Evolutionary conservation across 2,113 vertebrate species (phyloP), one percentile per base, ranked within the genome.

Genomic region (Anguilla japonica): DNA sequence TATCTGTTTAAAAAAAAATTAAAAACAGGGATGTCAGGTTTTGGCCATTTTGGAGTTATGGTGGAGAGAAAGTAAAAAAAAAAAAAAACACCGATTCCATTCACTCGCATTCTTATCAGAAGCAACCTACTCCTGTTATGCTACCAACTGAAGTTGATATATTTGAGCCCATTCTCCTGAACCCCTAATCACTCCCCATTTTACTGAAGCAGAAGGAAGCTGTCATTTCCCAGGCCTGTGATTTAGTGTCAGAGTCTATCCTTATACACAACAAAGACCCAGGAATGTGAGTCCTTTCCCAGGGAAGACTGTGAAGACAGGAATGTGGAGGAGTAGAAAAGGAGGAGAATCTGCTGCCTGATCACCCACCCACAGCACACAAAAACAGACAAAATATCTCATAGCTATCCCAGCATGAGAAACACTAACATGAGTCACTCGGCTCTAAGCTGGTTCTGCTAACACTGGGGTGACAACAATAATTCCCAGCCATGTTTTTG

Each of bases 261-360:
- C 79, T 80, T 3, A 80, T 80, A 16, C 20, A 41, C 16, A 80
- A 41, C 79, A 80, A 80, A 80, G 40, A 22, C 79, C 20, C 79
- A 41, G 79, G 39, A 80, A 80, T 80, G 79, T 11, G 15, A 80
- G 40, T 9, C 14, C 14, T 7, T 80, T 80, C 41, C 40, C 79
- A 22, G 79, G 79, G 79, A 80, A 80, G 41, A 34, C 40, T 8
- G 40, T 80, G 29, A 80, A 15, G 14, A 41, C 40, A 80, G 79
- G 79, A 80, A 80, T 80, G 39, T 80, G 79, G 34, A 80, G 40
- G 79, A 80, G 40, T 39, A 80, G 18, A 80, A 41, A 41, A 80
- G 79, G 41, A 41, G 41, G 20, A 41, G 79, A 80, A 20, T 41
- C 39, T 41, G 26, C 20, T 80, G 79, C 40, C 79, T 80, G 79